These are phyloP conservation scores for Ceratina japonica DNA, from an alignment of 1,140 invertebrate species.

Conservation along the genomic window DNA sequence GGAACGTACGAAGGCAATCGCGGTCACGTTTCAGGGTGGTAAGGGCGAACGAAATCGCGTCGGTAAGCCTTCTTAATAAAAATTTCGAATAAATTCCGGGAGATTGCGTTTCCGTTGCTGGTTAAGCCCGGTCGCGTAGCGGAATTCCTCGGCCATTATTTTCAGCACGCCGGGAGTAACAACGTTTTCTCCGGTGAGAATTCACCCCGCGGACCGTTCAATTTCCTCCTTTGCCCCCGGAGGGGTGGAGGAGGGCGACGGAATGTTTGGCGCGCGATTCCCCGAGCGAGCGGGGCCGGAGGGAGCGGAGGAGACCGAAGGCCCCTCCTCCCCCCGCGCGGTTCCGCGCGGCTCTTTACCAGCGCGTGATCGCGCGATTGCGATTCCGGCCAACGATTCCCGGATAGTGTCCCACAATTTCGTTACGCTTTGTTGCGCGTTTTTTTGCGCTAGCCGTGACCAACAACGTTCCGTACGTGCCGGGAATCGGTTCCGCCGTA, in stretches of 20 bases:
- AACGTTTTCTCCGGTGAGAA: background rate
- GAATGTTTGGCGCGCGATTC: conserved; percentile 24
- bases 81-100: too few species aligned
- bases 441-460: conserved; percentile 14
- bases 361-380: conserved; percentile 27
- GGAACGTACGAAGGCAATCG: too few species aligned
- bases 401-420: conserved; percentile 42
- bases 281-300: background rate
- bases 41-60: too few species aligned
- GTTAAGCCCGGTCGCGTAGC: too few species aligned
- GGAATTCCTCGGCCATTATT: too few species aligned
- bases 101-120: too few species aligned
- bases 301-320: too few species aligned
- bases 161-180: background rate
- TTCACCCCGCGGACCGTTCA: background rate
- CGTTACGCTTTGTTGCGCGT: conserved; percentile 48
- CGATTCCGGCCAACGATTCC: conserved; percentile 29
- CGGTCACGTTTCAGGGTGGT: too few species aligned
- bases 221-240: background rate
- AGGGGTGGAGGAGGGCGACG: background rate
- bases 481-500: conserved; percentile 3
- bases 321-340: background rate
- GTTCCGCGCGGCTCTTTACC: conserved; percentile 5
- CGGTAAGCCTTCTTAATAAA: too few species aligned
- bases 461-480: conserved; percentile 36